Conservation (phyloP, 1,140 invertebrate species). For the Camponotus pennsylvanicus region DNA sequence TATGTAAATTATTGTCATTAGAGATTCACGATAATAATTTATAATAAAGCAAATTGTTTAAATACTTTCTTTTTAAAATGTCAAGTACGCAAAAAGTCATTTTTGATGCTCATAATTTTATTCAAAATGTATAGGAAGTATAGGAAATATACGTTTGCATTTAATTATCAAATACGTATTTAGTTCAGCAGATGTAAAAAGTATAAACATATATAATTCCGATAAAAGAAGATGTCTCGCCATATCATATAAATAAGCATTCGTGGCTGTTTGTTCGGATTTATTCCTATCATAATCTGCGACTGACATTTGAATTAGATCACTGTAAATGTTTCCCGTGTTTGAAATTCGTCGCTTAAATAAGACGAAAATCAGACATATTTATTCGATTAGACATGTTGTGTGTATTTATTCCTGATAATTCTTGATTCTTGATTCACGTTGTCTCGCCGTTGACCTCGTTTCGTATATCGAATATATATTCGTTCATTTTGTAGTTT, state of each 20-base stretch:
- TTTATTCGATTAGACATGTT: constrained; percentile 56
- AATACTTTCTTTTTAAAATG: background rate
- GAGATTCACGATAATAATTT: constrained; percentile 2
- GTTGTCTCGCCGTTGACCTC: background rate
- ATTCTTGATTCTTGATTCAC: constrained; percentile 18
- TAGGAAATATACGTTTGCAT: background rate
- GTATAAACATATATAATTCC: background rate
- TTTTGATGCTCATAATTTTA: background rate
- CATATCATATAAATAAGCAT: constrained; percentile 14
- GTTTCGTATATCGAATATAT: background rate
- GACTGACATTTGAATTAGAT: constrained; percentile 75
- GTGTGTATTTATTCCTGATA: constrained; percentile 56
- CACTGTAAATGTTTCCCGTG: constrained; percentile 70
- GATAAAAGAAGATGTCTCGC: background rate
- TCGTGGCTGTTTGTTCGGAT: background rate
- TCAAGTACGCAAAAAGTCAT: background rate
- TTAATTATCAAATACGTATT: constrained; percentile 39
- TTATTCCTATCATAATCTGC: constrained; percentile 54
- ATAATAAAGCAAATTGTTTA: background rate
- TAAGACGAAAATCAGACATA: constrained; percentile 55
- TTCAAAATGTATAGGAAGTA: background rate
- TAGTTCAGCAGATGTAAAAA: background rate
- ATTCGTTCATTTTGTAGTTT: background rate
- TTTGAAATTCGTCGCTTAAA: constrained; percentile 47
- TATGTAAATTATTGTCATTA: background rate